Evolutionary conservation across 2,888 invertebrate species (phyloP).

Genomic region (Brenthis daphne): DNA sequence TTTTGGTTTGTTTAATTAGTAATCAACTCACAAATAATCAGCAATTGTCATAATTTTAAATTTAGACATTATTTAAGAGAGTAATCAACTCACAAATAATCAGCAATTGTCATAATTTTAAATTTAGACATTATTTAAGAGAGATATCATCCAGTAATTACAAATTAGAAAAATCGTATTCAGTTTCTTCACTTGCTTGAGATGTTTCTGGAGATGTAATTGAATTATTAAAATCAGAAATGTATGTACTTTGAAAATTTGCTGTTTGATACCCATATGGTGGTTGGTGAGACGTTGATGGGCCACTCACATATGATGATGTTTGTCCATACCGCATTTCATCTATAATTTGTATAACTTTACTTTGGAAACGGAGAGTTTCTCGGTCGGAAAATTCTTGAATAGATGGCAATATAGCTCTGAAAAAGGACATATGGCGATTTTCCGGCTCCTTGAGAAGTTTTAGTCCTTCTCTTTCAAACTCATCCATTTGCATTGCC

Average conservation of each 20-base stretch:
- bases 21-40: slow-evolving; percentile 29
- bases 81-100: slow-evolving; percentile 22
- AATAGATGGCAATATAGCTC: slow-evolving; percentile 33
- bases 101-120: too few species aligned
- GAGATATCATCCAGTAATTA: too few species aligned
- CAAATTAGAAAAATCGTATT: too few species aligned
- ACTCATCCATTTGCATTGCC: slow-evolving; percentile 23
- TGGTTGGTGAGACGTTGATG: slow-evolving; percentile 43
- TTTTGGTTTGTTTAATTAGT: too few species aligned
- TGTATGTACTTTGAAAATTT: slow-evolving; percentile 41
- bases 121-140: too few species aligned
- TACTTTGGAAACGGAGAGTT: slow-evolving; percentile 43
- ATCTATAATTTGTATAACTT: slow-evolving; percentile 39
- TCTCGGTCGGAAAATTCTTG: slow-evolving; percentile 44
- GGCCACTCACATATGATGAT: slow-evolving; percentile 42
- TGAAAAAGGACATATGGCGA: too few species aligned
- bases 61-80: too few species aligned
- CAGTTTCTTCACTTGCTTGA: slow-evolving; percentile 7
- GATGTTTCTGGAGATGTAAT: slow-evolving; percentile 37
- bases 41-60: too few species aligned
- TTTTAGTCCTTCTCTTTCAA: slow-evolving; percentile 41
- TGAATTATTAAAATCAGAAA: slow-evolving; percentile 32
- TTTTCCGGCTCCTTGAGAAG: slow-evolving; percentile 40
- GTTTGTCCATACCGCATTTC: slow-evolving; percentile 45
- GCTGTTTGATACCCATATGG: slow-evolving; percentile 43